A percentile compares a stretch with the other conserved stretches of the same genome.
Conservation (phyloP, 2,113 vertebrate genomes). For the Crotalus tigris region DNA sequence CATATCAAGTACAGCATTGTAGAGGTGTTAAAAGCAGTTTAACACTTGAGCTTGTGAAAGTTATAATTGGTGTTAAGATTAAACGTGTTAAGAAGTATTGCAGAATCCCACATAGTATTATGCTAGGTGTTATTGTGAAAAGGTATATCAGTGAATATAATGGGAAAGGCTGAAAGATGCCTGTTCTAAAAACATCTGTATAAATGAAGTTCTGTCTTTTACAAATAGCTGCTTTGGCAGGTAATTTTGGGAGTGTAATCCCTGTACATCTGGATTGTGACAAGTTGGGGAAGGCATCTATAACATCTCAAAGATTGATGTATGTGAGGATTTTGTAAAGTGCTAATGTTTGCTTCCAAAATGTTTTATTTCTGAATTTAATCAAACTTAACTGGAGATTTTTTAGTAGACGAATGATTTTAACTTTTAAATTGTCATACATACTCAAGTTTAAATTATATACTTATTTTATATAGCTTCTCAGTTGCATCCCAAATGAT, state of each 20-base stretch:
- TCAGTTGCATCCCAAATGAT: not conserved
- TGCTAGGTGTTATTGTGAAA: not conserved
- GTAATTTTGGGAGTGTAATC: not conserved
- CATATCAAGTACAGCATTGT: not conserved
- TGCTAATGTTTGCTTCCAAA: not conserved
- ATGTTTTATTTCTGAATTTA: not conserved
- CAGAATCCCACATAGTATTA: not conserved
- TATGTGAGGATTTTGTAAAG: not conserved
- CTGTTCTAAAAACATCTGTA: not conserved
- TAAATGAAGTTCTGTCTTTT: not conserved
- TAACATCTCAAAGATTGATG: not conserved
- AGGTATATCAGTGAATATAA: not conserved
- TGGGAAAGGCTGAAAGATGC: not conserved
- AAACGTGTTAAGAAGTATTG: not conserved
- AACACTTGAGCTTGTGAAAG: not conserved
- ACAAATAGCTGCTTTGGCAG: not conserved
- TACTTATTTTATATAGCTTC: not conserved
- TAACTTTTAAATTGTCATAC: not conserved
- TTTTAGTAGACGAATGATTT: not conserved
- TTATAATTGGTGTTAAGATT: constrained; percentile 13
- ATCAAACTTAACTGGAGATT: not conserved
- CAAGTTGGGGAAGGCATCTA: not conserved
- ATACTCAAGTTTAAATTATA: not conserved
- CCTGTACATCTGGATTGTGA: not conserved
- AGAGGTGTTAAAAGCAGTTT: constrained; percentile 8